Evolutionary conservation across 2,113 vertebrate genomes (phyloP).

Genomic region (Fulica atra): DNA sequence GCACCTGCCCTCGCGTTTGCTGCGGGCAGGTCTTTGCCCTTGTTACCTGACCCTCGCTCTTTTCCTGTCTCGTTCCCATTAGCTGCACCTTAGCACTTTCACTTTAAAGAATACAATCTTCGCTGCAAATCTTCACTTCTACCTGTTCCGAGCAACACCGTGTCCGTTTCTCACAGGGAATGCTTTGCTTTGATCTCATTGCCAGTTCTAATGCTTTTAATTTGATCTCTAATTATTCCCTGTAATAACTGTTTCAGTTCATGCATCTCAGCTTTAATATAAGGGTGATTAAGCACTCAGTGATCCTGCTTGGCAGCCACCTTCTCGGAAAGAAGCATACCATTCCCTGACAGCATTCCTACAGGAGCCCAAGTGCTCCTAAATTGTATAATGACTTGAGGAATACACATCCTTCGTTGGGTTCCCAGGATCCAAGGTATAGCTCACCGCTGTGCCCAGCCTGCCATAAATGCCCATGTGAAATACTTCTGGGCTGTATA

Average conservation of each 20-base stretch:
- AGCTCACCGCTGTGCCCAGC: not conserved
- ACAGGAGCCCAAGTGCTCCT: not conserved
- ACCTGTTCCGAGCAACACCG: not conserved
- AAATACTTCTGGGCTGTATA: not conserved
- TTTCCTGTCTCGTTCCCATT: not conserved
- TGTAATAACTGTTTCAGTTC: slow-evolving; percentile 46
- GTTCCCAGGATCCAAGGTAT: not conserved
- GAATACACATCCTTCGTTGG: not conserved
- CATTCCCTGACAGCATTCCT: not conserved
- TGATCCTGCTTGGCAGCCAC: slow-evolving; percentile 40
- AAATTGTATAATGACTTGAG: not conserved
- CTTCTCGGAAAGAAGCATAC: not conserved
- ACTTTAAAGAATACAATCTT: not conserved
- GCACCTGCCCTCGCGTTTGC: not conserved
- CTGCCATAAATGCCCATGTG: not conserved
- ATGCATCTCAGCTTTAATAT: slow-evolving; percentile 38
- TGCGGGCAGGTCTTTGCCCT: not conserved
- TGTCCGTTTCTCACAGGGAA: slow-evolving; percentile 20
- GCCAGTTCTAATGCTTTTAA: slow-evolving; percentile 53
- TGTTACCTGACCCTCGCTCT: not conserved
- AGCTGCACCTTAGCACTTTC: not conserved
- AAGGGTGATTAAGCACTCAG: slow-evolving; percentile 30
- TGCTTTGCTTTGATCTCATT: slow-evolving; percentile 50
- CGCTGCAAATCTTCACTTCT: not conserved
- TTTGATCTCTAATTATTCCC: slow-evolving; percentile 58